Conservation (phyloP, 2,888 invertebrate genomes). For the Cyrtodaria siliqua region DNA sequence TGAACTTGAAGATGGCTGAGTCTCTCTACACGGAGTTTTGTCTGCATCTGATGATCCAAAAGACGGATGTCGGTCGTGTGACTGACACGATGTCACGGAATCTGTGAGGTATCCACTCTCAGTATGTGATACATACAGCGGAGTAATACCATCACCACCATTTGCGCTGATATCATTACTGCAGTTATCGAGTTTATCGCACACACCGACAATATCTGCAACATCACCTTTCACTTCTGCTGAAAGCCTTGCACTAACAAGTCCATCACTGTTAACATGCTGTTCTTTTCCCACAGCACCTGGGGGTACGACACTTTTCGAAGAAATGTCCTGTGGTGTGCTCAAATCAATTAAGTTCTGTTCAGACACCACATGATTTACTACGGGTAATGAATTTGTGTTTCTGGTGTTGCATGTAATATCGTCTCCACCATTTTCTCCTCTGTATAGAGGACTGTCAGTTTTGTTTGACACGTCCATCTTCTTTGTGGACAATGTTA, state of each 20-base stretch:
- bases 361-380: background rate
- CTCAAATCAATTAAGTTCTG: constrained; percentile 32
- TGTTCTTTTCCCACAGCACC: no score
- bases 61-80: constrained; percentile 30
- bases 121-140: constrained; percentile 46
- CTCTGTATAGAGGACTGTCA: background rate
- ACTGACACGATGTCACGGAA: constrained; percentile 44
- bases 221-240: no score
- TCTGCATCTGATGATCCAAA: constrained; percentile 37
- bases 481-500: no score
- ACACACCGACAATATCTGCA: background rate
- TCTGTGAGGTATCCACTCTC: constrained; percentile 66
- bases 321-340: constrained; percentile 8
- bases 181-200: background rate
- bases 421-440: no score
- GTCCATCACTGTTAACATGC: no score
- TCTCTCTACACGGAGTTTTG: constrained; percentile 42
- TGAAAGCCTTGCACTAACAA: no score
- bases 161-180: background rate
- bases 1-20: constrained; percentile 33
- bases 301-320: no score
- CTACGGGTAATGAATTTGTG: no score
- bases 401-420: no score
- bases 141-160: constrained; percentile 1
- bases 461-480: background rate